These are phyloP conservation scores for Numenius arquata DNA, from an alignment of 2,113 vertebrate genomes.

Conservation along the genomic window DNA sequence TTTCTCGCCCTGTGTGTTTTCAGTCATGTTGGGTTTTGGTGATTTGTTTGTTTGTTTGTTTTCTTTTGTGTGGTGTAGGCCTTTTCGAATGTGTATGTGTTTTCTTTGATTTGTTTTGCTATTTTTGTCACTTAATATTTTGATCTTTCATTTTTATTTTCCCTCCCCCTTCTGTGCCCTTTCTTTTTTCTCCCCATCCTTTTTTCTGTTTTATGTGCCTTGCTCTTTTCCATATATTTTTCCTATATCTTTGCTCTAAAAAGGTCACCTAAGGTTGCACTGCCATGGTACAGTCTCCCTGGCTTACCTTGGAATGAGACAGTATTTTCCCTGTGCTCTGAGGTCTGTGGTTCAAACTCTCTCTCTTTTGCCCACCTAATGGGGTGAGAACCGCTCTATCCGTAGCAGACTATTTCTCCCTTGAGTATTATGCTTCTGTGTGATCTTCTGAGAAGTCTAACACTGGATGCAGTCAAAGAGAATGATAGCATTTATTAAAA, in stretches of 20 bases:
- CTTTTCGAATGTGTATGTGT: not conserved
- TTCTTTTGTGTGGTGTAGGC: not conserved
- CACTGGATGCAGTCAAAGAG: conserved; percentile 15
- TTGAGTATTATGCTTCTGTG: conserved; percentile 26
- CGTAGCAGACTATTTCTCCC: conserved; percentile 37
- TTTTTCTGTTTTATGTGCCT: not conserved
- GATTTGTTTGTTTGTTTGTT: not conserved
- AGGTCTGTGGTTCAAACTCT: conserved; percentile 43
- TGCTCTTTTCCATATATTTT: not conserved
- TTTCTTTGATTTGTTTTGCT: not conserved
- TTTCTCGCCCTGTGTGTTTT: not conserved
- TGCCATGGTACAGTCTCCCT: not conserved
- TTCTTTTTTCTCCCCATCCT: not conserved
- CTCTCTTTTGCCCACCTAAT: conserved; percentile 38
- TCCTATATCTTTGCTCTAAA: not conserved
- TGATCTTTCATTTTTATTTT: not conserved
- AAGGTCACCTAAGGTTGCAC: conserved; percentile 39
- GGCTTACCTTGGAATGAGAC: conserved; percentile 44
- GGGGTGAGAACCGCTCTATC: not conserved
- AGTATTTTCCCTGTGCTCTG: conserved; percentile 53
- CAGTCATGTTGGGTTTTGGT: not conserved
- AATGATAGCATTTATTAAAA: conserved; percentile 58
- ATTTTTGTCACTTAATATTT: not conserved
- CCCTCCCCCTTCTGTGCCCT: not conserved
- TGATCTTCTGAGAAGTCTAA: conserved; percentile 44